Evolutionary conservation across 2,113 vertebrate genomes (phyloP).

Genomic region (Engystomops pustulosus): DNA sequence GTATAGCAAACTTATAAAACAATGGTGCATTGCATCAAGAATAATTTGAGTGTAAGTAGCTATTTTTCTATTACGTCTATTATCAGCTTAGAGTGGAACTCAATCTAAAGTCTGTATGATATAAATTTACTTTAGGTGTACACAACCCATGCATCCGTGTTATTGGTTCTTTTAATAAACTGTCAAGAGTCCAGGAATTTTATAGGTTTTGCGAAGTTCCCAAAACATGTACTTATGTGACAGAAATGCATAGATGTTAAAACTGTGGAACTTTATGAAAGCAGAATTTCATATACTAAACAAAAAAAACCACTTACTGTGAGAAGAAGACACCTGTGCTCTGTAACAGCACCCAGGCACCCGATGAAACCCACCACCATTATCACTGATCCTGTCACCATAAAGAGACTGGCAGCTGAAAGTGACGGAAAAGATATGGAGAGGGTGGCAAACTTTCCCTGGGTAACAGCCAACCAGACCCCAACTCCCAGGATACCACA

Average conservation of each 20-base stretch:
- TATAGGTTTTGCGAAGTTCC: neutral
- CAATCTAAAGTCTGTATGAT: too few species aligned
- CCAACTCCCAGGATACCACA: conserved; percentile 84
- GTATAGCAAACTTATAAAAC: too few species aligned
- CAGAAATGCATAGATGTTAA: neutral
- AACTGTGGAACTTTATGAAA: neutral
- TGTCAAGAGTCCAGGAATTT: neutral
- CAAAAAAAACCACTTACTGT: conserved; percentile 69
- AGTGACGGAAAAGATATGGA: conserved; percentile 83
- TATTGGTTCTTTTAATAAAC: too few species aligned
- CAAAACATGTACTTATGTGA: neutral
- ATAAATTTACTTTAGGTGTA: too few species aligned
- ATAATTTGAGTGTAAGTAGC: too few species aligned
- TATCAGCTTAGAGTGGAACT: too few species aligned
- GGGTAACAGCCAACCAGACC: conserved; percentile 83
- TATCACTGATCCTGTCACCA: conserved; percentile 80
- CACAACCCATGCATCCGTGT: too few species aligned
- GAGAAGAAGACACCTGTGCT: conserved; percentile 81
- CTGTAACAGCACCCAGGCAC: conserved; percentile 82
- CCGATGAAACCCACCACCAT: conserved; percentile 87
- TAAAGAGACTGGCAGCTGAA: conserved; percentile 81
- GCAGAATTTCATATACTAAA: neutral
- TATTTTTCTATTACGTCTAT: too few species aligned
- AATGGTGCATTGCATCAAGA: too few species aligned
- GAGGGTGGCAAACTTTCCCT: conserved; percentile 82